phyloP scores from a whole-genome alignment of 2,797 vertebrate species.

The Clarias pachynema region DNA sequence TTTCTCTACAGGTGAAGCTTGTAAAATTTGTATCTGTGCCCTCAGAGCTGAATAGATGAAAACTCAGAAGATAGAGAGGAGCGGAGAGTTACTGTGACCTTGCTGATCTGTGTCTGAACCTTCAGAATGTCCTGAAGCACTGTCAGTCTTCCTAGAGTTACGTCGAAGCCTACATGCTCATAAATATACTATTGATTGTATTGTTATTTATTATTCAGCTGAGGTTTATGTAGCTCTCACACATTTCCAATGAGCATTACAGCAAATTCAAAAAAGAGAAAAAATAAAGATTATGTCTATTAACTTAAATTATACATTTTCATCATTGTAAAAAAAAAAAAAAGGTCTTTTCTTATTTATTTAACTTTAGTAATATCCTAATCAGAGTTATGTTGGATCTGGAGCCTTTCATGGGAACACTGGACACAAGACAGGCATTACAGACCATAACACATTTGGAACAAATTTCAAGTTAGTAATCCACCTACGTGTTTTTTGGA shows the following conservation, averaged over 20 bases:
- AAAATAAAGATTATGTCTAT: not conserved
- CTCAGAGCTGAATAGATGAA: slow-evolving; percentile 28
- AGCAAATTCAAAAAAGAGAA: not conserved
- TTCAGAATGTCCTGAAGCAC: slow-evolving; percentile 24
- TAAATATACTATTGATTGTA: not conserved
- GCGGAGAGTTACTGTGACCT: not conserved
- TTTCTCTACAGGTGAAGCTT: slow-evolving; percentile 11
- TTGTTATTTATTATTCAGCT: slow-evolving; percentile 16
- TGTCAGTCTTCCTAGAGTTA: slow-evolving; percentile 13
- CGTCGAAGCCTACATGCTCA: not conserved
- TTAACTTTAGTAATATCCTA: not conserved
- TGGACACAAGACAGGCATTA: not conserved
- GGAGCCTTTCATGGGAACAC: not conserved
- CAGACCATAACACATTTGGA: not conserved
- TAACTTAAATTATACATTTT: too few relatives aligned
- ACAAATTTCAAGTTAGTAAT: slow-evolving; percentile 6
- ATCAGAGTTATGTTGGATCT: not conserved
- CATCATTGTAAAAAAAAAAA: not conserved
- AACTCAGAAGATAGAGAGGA: not conserved
- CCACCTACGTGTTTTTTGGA: not conserved
- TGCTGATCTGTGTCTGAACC: slow-evolving; percentile 14
- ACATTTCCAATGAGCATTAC: not conserved
- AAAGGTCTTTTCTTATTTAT: not conserved
- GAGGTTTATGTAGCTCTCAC: not conserved
- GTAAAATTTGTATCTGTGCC: slow-evolving; percentile 23